A percentile compares a stretch with the other conserved stretches of the same genome.
These are phyloP conservation scores for Hemithea aestivaria DNA, from an alignment of 2,888 invertebrate species.

Conservation along the genomic window DNA sequence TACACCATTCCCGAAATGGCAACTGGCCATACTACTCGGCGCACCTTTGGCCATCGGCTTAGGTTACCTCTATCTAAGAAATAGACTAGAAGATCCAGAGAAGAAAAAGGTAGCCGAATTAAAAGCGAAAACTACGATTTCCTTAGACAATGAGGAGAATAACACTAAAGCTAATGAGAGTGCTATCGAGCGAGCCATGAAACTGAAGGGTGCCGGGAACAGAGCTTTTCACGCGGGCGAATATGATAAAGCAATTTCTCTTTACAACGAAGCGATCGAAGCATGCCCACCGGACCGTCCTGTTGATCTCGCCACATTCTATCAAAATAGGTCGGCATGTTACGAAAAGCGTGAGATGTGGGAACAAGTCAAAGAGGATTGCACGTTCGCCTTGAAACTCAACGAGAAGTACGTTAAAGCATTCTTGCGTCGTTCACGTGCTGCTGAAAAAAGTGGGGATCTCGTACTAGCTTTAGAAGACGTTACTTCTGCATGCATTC, in stretches of 20 bases:
- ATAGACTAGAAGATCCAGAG: conserved; percentile 75
- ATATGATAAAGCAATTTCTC: conserved; percentile 92
- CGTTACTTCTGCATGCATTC: conserved; percentile 93
- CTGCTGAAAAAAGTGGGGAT: conserved; percentile 88
- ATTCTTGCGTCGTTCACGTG: conserved; percentile 89
- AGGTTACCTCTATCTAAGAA: conserved; percentile 87
- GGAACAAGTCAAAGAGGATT: conserved; percentile 91
- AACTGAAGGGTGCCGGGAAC: conserved; percentile 94
- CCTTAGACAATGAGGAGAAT: conserved; percentile 79
- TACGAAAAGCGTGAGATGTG: conserved; percentile 94
- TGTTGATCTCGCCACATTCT: conserved; percentile 91
- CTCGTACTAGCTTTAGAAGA: conserved; percentile 92
- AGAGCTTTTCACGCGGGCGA: conserved; percentile 90
- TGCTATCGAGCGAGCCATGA: conserved; percentile 86
- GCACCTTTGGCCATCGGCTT: conserved; percentile 90
- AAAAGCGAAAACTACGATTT: conserved; percentile 78
- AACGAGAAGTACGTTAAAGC: conserved; percentile 95
- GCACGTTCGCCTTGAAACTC: conserved; percentile 89
- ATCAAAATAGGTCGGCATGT: conserved; percentile 97
- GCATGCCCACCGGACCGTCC: conserved; percentile 87
- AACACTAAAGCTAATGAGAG: conserved; percentile 69
- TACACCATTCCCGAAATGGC: conserved; percentile 88
- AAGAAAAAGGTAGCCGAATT: conserved; percentile 74
- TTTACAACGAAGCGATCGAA: conserved; percentile 96
- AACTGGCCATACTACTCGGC: conserved; percentile 90